phyloP scores from a whole-genome alignment of 2,797 vertebrate species.

The Huso huso region DNA sequence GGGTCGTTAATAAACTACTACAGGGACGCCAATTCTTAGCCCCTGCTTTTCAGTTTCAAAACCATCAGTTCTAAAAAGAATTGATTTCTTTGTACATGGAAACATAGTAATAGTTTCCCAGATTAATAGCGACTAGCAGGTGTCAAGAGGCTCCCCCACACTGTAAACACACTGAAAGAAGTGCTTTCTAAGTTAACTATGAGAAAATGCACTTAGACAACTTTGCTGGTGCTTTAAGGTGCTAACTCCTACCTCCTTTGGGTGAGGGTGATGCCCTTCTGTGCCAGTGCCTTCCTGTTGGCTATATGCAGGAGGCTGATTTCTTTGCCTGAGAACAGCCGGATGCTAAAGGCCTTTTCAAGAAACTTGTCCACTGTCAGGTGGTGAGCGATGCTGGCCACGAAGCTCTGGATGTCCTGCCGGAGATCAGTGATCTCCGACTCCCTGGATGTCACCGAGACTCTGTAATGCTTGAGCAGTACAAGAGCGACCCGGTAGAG shows the following conservation, averaged over 20 bases:
- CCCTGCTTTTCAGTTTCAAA: too few species aligned
- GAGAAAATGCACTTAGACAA: too few species aligned
- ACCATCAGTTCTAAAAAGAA: too few species aligned
- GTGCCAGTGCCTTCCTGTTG: slow-evolving; percentile 67
- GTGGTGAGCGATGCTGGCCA: slow-evolving; percentile 58
- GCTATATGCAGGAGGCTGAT: slow-evolving; percentile 78
- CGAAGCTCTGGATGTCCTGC: slow-evolving; percentile 67
- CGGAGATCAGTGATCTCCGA: slow-evolving; percentile 61
- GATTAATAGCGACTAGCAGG: too few species aligned
- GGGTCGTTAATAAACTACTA: not conserved
- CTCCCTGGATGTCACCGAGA: slow-evolving; percentile 53
- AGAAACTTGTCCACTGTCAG: slow-evolving; percentile 57
- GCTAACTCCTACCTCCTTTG: slow-evolving; percentile 59
- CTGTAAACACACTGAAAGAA: too few species aligned
- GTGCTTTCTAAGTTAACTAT: too few species aligned
- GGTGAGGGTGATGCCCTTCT: slow-evolving; percentile 65
- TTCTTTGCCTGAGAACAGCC: slow-evolving; percentile 69
- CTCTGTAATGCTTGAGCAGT: slow-evolving; percentile 70
- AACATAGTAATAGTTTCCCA: too few species aligned
- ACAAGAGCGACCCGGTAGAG: slow-evolving; percentile 76
- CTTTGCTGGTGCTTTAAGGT: too few species aligned
- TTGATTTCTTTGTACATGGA: too few species aligned
- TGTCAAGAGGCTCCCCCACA: too few species aligned
- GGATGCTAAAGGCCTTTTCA: slow-evolving; percentile 66
- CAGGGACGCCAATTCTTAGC: too few species aligned